Base-by-base conservation (phyloP, 2,888 invertebrate genomes). In the Eumerus sabulonum region DNA sequence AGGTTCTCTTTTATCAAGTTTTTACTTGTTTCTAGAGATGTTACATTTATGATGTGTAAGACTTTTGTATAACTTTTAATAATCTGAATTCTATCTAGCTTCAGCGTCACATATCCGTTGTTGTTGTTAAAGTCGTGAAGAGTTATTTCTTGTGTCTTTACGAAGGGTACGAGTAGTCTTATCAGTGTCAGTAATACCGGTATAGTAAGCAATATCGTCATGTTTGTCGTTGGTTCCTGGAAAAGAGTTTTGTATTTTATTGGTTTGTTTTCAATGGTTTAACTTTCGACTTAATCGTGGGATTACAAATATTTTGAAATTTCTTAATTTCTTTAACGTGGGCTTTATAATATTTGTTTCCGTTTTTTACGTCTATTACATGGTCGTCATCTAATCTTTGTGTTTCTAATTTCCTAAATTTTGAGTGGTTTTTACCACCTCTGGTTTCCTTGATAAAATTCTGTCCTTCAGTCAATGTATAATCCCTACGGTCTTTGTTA, bases 341-440 rank as follows among this genome's bases (percentile, higher is more conserved):
- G 0, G 60, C 82, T n/a, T n/a, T n/a, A n/a, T n/a, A n/a, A n/a
- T n/a, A n/a, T n/a, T n/a, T n/a, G 12, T 67, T 38, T 73, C 51
- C 54, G 12, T 57, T 81, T 9, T 27, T 47, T 40, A 14, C 53
- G 44, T 66, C 71, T 44, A 38, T 57, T 40, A 81, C 35, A 18
- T 81, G 82, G 12, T 81, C 70, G 1, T 76, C 51, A 14, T 82
- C 81, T 12, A 72, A n/a, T 36, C 64, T 67, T 19, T 44, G 14
- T 16, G 57, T n/a, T 14, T 57, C 27, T 38, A 81, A 47, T 77
- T 81, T 82, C 18, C 79, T 74, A 53, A 70, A 81, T 70, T 81
- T 82, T 1, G 64, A 48, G 47, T 82, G 79, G 19, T 82, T 82
- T 38, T 82, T 82, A 12, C 81, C 73, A 1, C 53, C 70, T 53